A percentile compares a stretch with the other conserved stretches of the same genome.
Conservation (phyloP, 2,888 invertebrate genomes). For the Phengaris alcon region DNA sequence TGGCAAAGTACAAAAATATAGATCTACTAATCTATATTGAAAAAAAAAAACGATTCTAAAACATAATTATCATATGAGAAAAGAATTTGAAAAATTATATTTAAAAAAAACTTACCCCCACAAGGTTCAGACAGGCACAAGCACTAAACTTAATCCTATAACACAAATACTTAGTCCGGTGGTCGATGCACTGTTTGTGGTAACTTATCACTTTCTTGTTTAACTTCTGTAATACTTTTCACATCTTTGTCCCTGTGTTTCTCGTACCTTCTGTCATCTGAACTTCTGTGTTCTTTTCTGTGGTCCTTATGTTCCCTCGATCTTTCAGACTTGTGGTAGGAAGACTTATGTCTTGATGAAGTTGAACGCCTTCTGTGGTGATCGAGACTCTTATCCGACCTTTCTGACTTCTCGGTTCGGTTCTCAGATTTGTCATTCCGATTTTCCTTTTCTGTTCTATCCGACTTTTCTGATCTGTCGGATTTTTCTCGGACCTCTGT, state of each 20-base stretch:
- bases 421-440: conserved; percentile 36
- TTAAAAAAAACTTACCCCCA: conserved; percentile 21
- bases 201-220: conserved; percentile 50
- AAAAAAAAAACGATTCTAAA: conserved; percentile 13
- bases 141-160: conserved; percentile 26
- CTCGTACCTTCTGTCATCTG: conserved; percentile 53
- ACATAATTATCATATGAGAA: conserved; percentile 18
- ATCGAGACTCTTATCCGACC: conserved; percentile 49
- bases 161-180: conserved; percentile 54
- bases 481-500: conserved; percentile 25
- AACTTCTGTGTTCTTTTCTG: conserved; percentile 55
- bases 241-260: conserved; percentile 47
- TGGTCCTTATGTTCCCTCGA: conserved; percentile 53
- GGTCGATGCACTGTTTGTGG: conserved; percentile 58
- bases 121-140: conserved; percentile 33
- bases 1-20: conserved; percentile 28
- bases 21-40: conserved; percentile 27
- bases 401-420: conserved; percentile 37
- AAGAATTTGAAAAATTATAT: conserved; percentile 9
- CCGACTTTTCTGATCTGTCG: conserved; percentile 34
- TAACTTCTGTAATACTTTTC: conserved; percentile 38
- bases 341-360: conserved; percentile 63
- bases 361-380: conserved; percentile 63
- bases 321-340: conserved; percentile 53
- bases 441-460: conserved; percentile 35